Percentiles rank a stretch among this genome's conserved stretches.
Evolutionary conservation across 2,113 vertebrate species (phyloP).

Genomic region (Sinocyclocheilus rhinocerous): DNA sequence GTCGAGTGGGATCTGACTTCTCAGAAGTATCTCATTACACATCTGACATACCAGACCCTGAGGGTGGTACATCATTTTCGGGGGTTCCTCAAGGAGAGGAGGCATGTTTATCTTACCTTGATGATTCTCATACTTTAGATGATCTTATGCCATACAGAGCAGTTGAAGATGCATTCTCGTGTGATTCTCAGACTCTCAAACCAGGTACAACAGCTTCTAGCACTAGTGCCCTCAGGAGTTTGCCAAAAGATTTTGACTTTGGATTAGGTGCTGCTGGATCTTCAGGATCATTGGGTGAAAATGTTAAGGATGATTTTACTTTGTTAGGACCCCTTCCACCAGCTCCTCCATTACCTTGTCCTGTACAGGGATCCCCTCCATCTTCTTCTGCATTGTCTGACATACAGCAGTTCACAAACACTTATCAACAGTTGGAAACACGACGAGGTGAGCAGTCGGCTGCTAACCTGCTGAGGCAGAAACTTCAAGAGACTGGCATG

Average conservation of each 20-base stretch:
- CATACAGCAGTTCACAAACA: slow-evolving; percentile 81
- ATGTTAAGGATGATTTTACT: slow-evolving; percentile 75
- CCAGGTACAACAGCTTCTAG: slow-evolving; percentile 48
- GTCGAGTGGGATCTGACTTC: slow-evolving; percentile 80
- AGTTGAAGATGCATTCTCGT: slow-evolving; percentile 74
- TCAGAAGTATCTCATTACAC: slow-evolving; percentile 64
- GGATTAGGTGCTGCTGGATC: slow-evolving; percentile 69
- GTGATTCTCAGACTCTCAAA: slow-evolving; percentile 71
- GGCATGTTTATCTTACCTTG: slow-evolving; percentile 67
- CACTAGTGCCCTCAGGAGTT: slow-evolving; percentile 35
- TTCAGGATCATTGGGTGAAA: slow-evolving; percentile 64
- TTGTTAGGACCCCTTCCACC: slow-evolving; percentile 78
- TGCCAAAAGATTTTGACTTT: slow-evolving; percentile 77
- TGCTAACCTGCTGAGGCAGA: slow-evolving; percentile 77
- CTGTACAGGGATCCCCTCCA: slow-evolving; percentile 77
- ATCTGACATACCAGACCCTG: slow-evolving; percentile 74
- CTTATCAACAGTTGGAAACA: slow-evolving; percentile 80
- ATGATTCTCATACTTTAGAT: slow-evolving; percentile 76
- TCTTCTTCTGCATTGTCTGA: slow-evolving; percentile 80
- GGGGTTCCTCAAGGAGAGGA: slow-evolving; percentile 65
- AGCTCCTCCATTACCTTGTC: slow-evolving; percentile 75
- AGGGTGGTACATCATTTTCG: slow-evolving; percentile 66
- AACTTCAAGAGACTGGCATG: slow-evolving; percentile 77
- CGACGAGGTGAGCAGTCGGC: slow-evolving; percentile 77
- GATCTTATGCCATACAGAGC: slow-evolving; percentile 77